Evolutionary conservation across 37 sponge, comb jelly and placozoan genomes (phyloP).

Genomic region (Cladorhizidae sp.): DNA sequence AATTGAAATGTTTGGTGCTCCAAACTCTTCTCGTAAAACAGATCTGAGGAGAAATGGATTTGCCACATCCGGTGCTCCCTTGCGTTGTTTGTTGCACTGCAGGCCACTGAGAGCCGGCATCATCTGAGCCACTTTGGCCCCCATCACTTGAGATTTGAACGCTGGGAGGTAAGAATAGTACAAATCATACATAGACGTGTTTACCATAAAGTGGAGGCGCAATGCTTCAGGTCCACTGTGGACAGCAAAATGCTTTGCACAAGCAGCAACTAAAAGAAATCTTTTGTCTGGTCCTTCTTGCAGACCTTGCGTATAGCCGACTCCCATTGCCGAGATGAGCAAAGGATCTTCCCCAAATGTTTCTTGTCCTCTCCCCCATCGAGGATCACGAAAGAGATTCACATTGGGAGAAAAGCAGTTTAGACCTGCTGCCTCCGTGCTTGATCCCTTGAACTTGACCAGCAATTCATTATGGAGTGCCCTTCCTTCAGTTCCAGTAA

Average conservation of each 20-base stretch:
- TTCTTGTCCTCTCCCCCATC: conserved; percentile 74
- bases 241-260: conserved; percentile 74
- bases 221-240: conserved; percentile 77
- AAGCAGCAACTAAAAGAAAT: conserved; percentile 68
- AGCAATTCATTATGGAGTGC: conserved; percentile 78
- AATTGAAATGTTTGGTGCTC: conserved; percentile 64
- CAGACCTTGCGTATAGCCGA: conserved; percentile 59
- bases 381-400: conserved; percentile 71
- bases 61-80: conserved; percentile 78
- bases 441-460: conserved; percentile 45
- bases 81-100: conserved; percentile 18
- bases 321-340: conserved; percentile 49
- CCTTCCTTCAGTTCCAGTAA: conserved; percentile 66
- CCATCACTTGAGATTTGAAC: conserved; percentile 76
- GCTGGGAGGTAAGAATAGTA: conserved; percentile 73
- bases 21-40: conserved; percentile 63
- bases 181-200: conserved; percentile 59
- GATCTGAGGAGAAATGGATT: conserved; percentile 64
- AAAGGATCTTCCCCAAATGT: conserved; percentile 79
- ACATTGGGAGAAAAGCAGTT: conserved; percentile 89
- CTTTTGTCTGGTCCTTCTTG: conserved; percentile 53
- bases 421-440: conserved; percentile 77
- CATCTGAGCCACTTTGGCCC: conserved; percentile 59
- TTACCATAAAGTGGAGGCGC: conserved; percentile 36
- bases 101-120: conserved; percentile 78